Percentiles rank a stretch among this genome's conserved stretches.
phyloP scores from a whole-genome alignment of 2,888 invertebrate genomes.

The Selenia dentaria region DNA sequence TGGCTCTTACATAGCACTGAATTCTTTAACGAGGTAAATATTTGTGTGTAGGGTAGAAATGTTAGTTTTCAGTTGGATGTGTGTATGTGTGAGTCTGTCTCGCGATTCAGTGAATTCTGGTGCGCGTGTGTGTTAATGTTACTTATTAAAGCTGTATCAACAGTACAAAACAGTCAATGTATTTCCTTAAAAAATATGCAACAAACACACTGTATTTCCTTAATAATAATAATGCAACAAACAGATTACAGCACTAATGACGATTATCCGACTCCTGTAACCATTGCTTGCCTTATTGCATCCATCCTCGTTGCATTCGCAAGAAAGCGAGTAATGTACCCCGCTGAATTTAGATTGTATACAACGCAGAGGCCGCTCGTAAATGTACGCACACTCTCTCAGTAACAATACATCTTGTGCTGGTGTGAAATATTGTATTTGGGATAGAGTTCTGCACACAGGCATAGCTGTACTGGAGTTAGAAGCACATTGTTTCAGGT shows the following conservation, averaged over 20 bases:
- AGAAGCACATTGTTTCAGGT: constrained; percentile 51
- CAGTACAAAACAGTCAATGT: no score
- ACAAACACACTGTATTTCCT: constrained; percentile 6
- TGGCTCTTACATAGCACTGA: no score
- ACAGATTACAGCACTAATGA: background rate
- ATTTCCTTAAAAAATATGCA: constrained; percentile 4
- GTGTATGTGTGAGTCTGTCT: no score
- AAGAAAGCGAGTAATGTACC: constrained; percentile 64
- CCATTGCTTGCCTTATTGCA: constrained; percentile 53
- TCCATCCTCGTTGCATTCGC: constrained; percentile 65
- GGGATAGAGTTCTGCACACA: constrained; percentile 62
- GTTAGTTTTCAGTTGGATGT: no score
- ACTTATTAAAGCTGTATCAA: no score
- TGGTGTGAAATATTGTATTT: constrained; percentile 61
- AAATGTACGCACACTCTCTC: constrained; percentile 68
- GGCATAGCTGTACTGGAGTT: constrained; percentile 31
- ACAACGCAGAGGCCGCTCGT: constrained; percentile 52
- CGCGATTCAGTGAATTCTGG: no score
- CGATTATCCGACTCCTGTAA: background rate
- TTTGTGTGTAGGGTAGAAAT: no score
- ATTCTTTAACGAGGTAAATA: no score
- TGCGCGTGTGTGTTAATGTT: no score
- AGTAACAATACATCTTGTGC: constrained; percentile 55
- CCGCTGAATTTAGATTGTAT: constrained; percentile 57
- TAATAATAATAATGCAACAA: background rate